These are phyloP conservation scores for Anguilla megastoma DNA, from an alignment of 2,797 vertebrate genomes.

Conservation along the genomic window DNA sequence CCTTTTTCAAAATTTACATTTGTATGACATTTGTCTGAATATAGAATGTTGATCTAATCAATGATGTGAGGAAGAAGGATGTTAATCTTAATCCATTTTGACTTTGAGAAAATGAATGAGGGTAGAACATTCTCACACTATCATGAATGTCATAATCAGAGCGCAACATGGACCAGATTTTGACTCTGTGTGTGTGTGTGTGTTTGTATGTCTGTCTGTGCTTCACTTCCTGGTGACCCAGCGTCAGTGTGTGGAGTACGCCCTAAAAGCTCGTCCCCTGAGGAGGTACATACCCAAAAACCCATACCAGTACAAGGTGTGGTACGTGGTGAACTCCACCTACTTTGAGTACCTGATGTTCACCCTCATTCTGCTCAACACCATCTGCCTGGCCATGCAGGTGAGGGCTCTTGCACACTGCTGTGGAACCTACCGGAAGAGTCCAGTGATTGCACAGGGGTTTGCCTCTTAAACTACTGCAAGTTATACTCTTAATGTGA, in stretches of 20 bases:
- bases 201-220: slow-evolving; percentile 39
- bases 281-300: slow-evolving; percentile 99
- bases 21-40: background rate
- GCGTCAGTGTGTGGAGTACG: slow-evolving; percentile 98
- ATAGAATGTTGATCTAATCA: background rate
- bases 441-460: background rate
- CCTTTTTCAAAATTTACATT: background rate
- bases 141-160: background rate
- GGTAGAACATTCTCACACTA: background rate
- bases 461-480: background rate
- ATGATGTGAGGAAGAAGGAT: background rate
- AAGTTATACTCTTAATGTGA: background rate
- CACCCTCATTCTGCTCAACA: slow-evolving; percentile 96
- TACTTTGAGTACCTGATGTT: slow-evolving; percentile 99
- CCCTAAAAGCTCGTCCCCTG: slow-evolving; percentile 92
- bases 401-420: slow-evolving; percentile 63
- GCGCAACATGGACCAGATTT: background rate
- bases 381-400: slow-evolving; percentile 99
- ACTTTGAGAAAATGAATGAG: background rate
- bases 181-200: slow-evolving; percentile 4
- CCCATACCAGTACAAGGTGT: slow-evolving; percentile 98
- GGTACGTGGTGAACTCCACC: slow-evolving; percentile 99
- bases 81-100: background rate
- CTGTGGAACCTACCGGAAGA: background rate
- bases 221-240: slow-evolving; percentile 56